Evolutionary conservation across 2,113 vertebrate genomes (phyloP), one percentile per base, ranked within the genome.

Genomic region (Falco punctatus): DNA sequence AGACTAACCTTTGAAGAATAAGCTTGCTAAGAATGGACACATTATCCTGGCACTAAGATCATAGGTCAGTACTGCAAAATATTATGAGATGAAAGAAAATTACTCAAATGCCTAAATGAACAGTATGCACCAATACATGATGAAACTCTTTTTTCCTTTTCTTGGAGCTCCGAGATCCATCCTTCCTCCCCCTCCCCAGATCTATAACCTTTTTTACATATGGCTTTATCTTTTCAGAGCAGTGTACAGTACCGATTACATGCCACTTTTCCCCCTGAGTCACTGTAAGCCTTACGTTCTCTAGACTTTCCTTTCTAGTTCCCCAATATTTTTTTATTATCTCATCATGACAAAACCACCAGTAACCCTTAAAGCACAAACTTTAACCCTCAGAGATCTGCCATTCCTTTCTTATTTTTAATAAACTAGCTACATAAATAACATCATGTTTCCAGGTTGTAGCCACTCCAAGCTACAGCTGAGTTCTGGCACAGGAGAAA

Each of bases 1-100:
- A 75, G 17, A 30, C 40, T 88, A 92, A 86, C 64, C 27, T 93
- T 88, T 74, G 81, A 95, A 57, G 23, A 94, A 90, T 81, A 81
- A 92, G 78, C 57, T 92, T 79, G 69, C 59, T 79, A 58, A 77
- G 66, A 94, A 94, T 38, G 64, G 58, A 58, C 21, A 64, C 28
- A 30, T 90, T 96, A 84, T 75, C 67, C 74, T 79, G 35, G 52
- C 27, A 21, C 6, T 84, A 74, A 92, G 81, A 80, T 96, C 74
- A 88, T 54, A 93, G 69, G 48, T 96, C 78, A 88, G 24, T 70
- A 79, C 46, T 90, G 55, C 7, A 3, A 95, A 95, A 51, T 84
- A 81, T 30, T 74, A 62, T 12, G 19, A 71, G n/a, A 28, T 38
- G 57, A 88, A 91, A 86, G 48, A 92, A 96, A 93, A 74, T 58